Evolutionary conservation across 2,113 vertebrate species (phyloP).

Genomic region (Colaptes auratus): DNA sequence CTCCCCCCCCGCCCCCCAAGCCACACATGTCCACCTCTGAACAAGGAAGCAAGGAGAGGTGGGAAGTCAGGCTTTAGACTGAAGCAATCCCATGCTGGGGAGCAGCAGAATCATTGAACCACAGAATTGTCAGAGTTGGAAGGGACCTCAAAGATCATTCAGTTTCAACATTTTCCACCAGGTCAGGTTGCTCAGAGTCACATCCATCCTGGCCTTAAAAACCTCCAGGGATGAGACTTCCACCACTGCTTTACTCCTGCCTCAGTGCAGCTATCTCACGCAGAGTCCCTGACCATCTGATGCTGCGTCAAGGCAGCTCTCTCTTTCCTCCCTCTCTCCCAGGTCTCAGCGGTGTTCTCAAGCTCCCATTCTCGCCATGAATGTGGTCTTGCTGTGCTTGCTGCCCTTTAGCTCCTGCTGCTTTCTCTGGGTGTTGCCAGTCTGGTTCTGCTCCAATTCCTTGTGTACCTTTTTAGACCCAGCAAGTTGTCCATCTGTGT

Average conservation of each 20-base stretch:
- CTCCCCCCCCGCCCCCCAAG: too few species aligned
- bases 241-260: background rate
- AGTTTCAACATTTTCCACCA: too few species aligned
- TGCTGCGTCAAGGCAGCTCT: background rate
- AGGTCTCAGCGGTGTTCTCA: background rate
- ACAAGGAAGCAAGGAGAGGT: background rate
- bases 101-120: background rate
- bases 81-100: accelerated
- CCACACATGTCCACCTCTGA: background rate
- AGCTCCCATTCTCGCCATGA: background rate
- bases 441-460: background rate
- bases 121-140: too few species aligned
- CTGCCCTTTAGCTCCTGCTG: background rate
- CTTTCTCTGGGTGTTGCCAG: background rate
- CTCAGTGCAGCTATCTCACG: background rate
- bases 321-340: background rate
- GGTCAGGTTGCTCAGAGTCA: too few species aligned
- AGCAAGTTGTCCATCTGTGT: accelerated
- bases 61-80: background rate
- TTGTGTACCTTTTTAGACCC: background rate
- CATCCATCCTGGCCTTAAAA: too few species aligned
- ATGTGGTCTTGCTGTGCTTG: background rate
- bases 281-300: background rate
- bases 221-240: too few species aligned
- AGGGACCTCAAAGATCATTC: too few species aligned